Evolutionary conservation across 2,888 invertebrate genomes (phyloP), one percentile per base, ranked within the genome.

Genomic region (Iphiclides podalirius): DNA sequence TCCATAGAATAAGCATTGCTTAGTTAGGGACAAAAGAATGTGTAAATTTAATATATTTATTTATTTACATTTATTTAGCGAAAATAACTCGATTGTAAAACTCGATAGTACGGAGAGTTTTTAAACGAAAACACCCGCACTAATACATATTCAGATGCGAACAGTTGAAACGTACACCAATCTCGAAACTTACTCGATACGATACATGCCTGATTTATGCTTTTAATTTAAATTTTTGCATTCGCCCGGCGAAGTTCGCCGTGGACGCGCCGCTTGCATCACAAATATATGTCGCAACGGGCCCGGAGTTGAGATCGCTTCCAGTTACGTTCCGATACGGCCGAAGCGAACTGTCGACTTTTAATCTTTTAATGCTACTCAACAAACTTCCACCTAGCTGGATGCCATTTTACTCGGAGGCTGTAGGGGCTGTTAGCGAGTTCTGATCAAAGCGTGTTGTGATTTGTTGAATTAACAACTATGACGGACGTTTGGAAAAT

Each of bases 151-250:
- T 64, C 68, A 55, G 66, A 67, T 71, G 71, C 72, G 69, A 70
- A 71, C 73, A 79, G 74, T 79, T 73, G 77, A 78, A 85, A 83
- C 79, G 79, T 73, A 81, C 77, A 79, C 82, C 79, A 78, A 81
- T 83, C 81, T 77, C 79, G 72, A 80, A 84, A 88, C 75, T 87
- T 84, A 79, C 83, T 85, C 88, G 85, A 88, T 86, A 87, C 88
- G 85, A 88, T 86, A 87, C 79, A 78, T 77, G 80, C 63, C 85
- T 89, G 89, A 89, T 89, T 89, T 89, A 89, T 89, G 89, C 78
- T 89, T 89, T 89, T 89, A 89, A 89, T 89, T 89, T 89, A 89
- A 89, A 89, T 89, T 89, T 89, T 88, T 88, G 87, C 89, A 89
- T 88, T 87, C 87, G 79, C 80, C 73, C 61, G 79, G 79, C 85